These are phyloP conservation scores for Carassius carassius DNA, from an alignment of 2,113 vertebrate genomes.

Conservation along the genomic window DNA sequence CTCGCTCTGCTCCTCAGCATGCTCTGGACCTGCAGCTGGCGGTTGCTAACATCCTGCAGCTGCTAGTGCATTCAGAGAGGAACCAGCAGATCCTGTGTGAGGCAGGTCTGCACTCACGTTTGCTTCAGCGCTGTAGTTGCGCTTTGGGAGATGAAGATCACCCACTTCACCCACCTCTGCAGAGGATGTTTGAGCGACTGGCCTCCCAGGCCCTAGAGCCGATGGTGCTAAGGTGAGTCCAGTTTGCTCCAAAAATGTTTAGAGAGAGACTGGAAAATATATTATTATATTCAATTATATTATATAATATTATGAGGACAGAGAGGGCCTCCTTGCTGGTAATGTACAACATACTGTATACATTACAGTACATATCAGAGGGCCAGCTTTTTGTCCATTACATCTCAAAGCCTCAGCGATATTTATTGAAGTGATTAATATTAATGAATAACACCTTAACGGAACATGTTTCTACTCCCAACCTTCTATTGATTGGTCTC, in stretches of 20 bases:
- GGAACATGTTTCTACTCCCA: background rate
- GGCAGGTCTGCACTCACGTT: conserved; percentile 87
- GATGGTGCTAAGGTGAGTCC: conserved; percentile 88
- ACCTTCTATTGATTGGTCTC: background rate
- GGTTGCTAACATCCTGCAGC: conserved; percentile 92
- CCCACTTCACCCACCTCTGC: conserved; percentile 89
- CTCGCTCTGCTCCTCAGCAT: conserved; percentile 75
- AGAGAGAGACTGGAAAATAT: background rate
- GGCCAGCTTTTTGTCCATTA: background rate
- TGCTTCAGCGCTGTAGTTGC: conserved; percentile 89
- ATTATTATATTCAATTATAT: background rate
- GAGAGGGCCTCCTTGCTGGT: background rate
- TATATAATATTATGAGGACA: background rate
- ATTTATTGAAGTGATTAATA: background rate
- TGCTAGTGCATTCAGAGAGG: conserved; percentile 90
- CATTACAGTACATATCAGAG: background rate
- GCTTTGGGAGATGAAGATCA: conserved; percentile 95
- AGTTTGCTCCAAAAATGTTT: background rate
- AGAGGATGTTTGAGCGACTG: conserved; percentile 96
- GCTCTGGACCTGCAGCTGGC: conserved; percentile 93
- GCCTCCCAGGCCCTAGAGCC: conserved; percentile 96
- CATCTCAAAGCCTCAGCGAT: conserved; percentile 1
- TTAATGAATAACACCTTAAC: background rate
- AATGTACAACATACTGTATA: background rate
- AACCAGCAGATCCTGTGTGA: conserved; percentile 98